Conservation (phyloP, 2,888 invertebrate species). For the Neocrepidodera transversa region DNA sequence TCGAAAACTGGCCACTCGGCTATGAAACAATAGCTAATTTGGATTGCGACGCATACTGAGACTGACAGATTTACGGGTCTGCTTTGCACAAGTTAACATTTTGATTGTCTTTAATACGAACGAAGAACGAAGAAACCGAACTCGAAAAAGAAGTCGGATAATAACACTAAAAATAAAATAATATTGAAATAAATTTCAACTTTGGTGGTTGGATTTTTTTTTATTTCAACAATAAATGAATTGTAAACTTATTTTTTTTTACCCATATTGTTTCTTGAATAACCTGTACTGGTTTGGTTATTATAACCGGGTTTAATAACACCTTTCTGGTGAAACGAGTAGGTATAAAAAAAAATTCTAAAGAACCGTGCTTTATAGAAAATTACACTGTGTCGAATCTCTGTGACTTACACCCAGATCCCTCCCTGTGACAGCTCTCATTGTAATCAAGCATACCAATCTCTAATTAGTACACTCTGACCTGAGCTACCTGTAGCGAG, state of each 20-base stretch:
- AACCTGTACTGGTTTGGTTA: too few relatives aligned
- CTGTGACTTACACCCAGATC: constrained; percentile 14
- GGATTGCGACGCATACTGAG: constrained; percentile 39
- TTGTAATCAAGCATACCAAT: constrained; percentile 46
- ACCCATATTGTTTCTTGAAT: too few relatives aligned
- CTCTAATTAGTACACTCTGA: constrained; percentile 44
- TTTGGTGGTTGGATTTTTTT: constrained; percentile 9
- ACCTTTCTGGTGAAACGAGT: not conserved
- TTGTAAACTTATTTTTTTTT: too few relatives aligned
- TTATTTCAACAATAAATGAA: too few relatives aligned
- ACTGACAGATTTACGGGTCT: constrained; percentile 47
- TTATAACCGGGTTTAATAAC: constrained; percentile 6
- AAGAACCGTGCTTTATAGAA: constrained; percentile 12
- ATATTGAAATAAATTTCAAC: constrained; percentile 24
- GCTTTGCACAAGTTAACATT: constrained; percentile 52
- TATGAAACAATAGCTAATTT: constrained; percentile 43
- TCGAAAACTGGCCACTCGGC: constrained; percentile 27
- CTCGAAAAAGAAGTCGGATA: constrained; percentile 38
- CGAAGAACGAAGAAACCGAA: constrained; percentile 22
- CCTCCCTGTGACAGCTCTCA: constrained; percentile 31
- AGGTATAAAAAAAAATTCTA: not conserved
- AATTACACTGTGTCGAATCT: constrained; percentile 25
- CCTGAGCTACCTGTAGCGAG: constrained; percentile 36
- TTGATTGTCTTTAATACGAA: constrained; percentile 49
- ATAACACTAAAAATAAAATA: constrained; percentile 37